Percentiles rank a stretch among this genome's conserved stretches.
Evolutionary conservation across 2,797 vertebrate genomes (phyloP).

Genomic region (Chloroceryle inda): DNA sequence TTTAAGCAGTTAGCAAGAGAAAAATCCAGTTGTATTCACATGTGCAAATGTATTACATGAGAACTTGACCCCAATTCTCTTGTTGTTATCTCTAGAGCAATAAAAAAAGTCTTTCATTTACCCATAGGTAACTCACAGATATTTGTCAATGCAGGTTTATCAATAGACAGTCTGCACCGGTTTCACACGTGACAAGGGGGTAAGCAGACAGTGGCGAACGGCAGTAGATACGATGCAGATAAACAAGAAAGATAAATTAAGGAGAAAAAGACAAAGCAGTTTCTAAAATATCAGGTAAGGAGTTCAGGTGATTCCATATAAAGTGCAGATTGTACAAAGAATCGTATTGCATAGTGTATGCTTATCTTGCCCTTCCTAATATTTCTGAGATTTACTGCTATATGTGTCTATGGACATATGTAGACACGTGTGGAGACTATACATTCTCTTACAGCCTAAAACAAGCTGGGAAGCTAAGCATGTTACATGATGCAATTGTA

Average conservation of each 20-base stretch:
- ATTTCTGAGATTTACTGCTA: neutral
- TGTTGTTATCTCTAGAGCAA: neutral
- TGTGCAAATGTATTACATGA: neutral
- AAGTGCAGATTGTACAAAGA: neutral
- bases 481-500: neutral
- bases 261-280: neutral
- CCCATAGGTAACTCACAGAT: neutral
- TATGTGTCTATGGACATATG: neutral
- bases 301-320: neutral
- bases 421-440: neutral
- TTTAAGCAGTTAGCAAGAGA: neutral
- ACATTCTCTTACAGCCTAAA: neutral
- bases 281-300: slow-evolving; percentile 59
- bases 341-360: neutral
- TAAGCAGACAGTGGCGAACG: neutral
- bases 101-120: neutral
- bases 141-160: slow-evolving; percentile 54
- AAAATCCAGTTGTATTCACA: neutral
- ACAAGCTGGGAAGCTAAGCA: neutral
- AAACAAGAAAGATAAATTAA: slow-evolving; percentile 30
- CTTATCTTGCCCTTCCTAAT: neutral
- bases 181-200: neutral
- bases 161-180: neutral
- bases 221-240: neutral
- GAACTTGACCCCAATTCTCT: neutral